Conservation (phyloP, 2,113 vertebrate species). For the Plotosus lineatus region DNA sequence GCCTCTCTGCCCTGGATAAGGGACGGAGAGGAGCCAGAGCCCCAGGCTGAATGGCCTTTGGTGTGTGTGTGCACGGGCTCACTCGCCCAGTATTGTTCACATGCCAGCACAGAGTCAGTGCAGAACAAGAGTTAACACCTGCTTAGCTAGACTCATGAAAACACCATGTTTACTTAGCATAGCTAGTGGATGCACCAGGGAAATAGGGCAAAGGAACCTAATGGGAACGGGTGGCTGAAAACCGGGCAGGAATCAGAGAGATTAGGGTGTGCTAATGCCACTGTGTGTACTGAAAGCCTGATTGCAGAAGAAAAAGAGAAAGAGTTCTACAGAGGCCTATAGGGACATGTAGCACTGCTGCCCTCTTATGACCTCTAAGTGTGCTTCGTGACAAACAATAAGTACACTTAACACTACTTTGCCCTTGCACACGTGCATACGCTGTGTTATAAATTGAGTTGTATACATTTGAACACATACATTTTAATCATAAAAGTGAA, state of each 20-base stretch:
- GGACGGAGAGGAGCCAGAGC: slow-evolving; percentile 46
- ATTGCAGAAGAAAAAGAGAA: slow-evolving; percentile 52
- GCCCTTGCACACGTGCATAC: slow-evolving; percentile 12
- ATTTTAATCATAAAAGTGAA: not conserved
- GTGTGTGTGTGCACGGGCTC: slow-evolving; percentile 46
- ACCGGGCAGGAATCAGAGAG: slow-evolving; percentile 52
- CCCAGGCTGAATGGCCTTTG: slow-evolving; percentile 52
- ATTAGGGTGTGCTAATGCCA: slow-evolving; percentile 57
- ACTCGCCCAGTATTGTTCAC: slow-evolving; percentile 52
- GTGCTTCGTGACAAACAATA: slow-evolving; percentile 26
- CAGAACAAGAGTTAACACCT: slow-evolving; percentile 60
- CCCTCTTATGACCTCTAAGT: slow-evolving; percentile 53
- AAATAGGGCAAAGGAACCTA: slow-evolving; percentile 54
- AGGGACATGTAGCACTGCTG: slow-evolving; percentile 52
- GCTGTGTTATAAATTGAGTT: not conserved
- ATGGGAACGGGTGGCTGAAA: slow-evolving; percentile 56
- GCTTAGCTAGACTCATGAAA: slow-evolving; percentile 55
- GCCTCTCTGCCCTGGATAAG: slow-evolving; percentile 40
- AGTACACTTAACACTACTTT: slow-evolving; percentile 23
- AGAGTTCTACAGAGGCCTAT: slow-evolving; percentile 46
- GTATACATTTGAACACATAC: not conserved
- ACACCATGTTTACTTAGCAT: slow-evolving; percentile 56
- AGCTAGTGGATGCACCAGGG: slow-evolving; percentile 54
- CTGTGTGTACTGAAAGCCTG: slow-evolving; percentile 55
- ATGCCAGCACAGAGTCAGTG: slow-evolving; percentile 57